Percentiles rank a stretch among this genome's conserved stretches.
phyloP scores from a whole-genome alignment of 92 coral and sea anemone genomes.

The Porites cylindrica region DNA sequence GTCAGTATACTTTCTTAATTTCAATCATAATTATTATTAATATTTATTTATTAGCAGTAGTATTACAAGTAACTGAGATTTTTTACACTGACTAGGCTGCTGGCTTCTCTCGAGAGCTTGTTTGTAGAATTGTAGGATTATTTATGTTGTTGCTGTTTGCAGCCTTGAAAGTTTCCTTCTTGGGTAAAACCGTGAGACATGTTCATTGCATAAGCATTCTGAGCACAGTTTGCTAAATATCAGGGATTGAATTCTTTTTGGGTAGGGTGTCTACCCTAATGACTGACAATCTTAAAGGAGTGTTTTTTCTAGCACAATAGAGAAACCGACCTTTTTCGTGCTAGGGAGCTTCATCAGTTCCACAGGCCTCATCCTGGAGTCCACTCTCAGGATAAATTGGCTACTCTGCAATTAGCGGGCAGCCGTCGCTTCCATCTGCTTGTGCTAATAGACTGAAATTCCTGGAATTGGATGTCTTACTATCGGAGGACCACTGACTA shows the following conservation, averaged over 20 bases:
- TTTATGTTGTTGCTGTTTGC: constrained; percentile 21
- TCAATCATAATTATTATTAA: no score
- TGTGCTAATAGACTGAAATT: constrained; percentile 1
- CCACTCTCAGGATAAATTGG: no score
- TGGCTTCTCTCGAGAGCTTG: constrained; percentile 1
- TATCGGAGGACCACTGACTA: not conserved
- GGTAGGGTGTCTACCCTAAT: constrained; percentile 47
- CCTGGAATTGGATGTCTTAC: not conserved
- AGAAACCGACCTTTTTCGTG: not conserved
- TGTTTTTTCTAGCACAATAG: constrained; percentile 37
- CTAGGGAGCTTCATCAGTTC: not conserved
- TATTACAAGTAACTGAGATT: no score
- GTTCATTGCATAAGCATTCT: constrained; percentile 50
- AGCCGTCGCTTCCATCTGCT: no score
- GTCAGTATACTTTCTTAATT: no score
- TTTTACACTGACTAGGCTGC: not conserved
- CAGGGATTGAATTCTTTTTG: constrained; percentile 45
- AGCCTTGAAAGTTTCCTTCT: constrained; percentile 31
- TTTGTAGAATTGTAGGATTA: constrained; percentile 65
- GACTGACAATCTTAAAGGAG: constrained; percentile 37
- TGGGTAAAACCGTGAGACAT: constrained; percentile 43
- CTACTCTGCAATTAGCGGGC: no score
- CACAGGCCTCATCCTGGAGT: not conserved
- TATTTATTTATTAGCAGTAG: no score
- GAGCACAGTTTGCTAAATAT: constrained; percentile 44